Conservation (phyloP, 2,888 invertebrate species). For the Stegana nigrithorax region DNA sequence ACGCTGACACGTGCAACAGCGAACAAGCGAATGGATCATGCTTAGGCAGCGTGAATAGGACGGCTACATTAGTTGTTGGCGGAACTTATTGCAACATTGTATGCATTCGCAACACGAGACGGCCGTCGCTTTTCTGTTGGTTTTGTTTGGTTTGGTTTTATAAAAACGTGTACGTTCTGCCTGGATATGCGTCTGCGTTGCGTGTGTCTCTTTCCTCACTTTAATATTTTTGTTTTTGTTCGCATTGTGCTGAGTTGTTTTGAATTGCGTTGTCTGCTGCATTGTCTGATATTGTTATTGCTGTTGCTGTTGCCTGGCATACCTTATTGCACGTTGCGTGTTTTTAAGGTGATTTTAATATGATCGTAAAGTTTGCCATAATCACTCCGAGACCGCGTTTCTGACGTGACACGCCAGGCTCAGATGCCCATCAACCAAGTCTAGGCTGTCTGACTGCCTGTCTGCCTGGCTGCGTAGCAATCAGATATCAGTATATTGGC, state of each 20-base stretch:
- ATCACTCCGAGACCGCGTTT: constrained; percentile 48
- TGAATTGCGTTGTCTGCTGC: not conserved
- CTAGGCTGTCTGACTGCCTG: not conserved
- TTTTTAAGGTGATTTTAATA: constrained; percentile 61
- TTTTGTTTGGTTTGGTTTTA: not conserved
- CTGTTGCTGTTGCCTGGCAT: constrained; percentile 9
- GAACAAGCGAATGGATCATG: constrained; percentile 6
- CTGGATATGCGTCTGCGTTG: constrained; percentile 22
- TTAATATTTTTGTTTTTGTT: not conserved
- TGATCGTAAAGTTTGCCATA: constrained; percentile 53
- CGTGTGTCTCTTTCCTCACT: not conserved
- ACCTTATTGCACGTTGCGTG: constrained; percentile 51
- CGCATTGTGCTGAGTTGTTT: not conserved
- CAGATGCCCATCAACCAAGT: not conserved
- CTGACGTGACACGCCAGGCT: constrained; percentile 38
- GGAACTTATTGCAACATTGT: constrained; percentile 56
- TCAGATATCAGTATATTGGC: too few relatives aligned
- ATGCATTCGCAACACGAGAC: constrained; percentile 28
- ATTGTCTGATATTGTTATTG: not conserved
- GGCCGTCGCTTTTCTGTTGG: not conserved
- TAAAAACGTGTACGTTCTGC: constrained; percentile 22
- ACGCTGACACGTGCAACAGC: not conserved
- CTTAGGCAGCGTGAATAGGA: not conserved
- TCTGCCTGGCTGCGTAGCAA: not conserved
- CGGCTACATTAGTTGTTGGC: constrained; percentile 27